Base-by-base conservation (phyloP, 1,140 invertebrate genomes). In the Sycophaga agraensis region DNA sequence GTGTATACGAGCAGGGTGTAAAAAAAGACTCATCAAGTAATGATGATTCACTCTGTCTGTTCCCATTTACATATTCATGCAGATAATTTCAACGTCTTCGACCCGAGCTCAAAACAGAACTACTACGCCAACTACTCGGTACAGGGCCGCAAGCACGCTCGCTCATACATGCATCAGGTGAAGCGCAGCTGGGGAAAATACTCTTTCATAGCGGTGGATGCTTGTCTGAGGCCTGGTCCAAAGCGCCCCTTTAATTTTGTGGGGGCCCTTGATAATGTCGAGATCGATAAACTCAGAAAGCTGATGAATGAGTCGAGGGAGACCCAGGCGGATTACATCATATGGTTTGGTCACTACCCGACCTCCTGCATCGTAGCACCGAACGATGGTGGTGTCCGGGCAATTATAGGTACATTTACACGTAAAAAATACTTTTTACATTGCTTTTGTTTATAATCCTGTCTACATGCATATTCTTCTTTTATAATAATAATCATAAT, bases 301-400 rank as follows among this genome's bases (percentile, higher is more conserved):
- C 80, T 89, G 43, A 73, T 82, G 17, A 70, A 83, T 39, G 70
- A 84, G 56, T 82, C 83, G 2, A 66, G 79, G 28, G 53, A 66
- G 14, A 77, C 59, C 17, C 78, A 82, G 57, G 80, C 77, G 24
- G 83, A 86, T 73, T 87, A 87, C 66, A 89, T 88, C 14, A 81
- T 94, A 62, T 92, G 89, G 86, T 97, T 96, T 84, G 94, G 94
- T 21, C 95, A 97, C 77, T 97, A 96, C 82, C 94, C 95, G 12
- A 94, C 93, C 2, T 95, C 94, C 5, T 89, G 90, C 66, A 93
- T 97, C 65, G 75, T 92, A 16, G 81, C 87, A 1, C 82, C 88
- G 17, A 76, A 84, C 51, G 82, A 82, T 59, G 80, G 84, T 31
- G 83, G 85, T 56, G 68, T 88, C 7, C 75, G 86, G 61, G 77